phyloP scores from a whole-genome alignment of 1,140 invertebrate species.

The Nephotettix cincticeps region DNA sequence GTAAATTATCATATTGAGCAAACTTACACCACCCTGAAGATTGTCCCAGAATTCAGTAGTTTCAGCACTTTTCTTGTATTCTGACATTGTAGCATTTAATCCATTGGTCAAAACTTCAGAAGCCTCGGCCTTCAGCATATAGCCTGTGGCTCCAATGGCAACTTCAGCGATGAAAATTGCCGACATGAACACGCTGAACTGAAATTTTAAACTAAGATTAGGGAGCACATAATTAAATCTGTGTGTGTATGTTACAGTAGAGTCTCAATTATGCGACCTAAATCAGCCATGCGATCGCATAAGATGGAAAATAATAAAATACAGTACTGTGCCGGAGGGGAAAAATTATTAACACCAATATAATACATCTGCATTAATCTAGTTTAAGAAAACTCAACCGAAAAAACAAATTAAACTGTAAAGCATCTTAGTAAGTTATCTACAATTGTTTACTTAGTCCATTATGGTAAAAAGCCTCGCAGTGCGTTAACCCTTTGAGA shows the following conservation, averaged over 20 bases:
- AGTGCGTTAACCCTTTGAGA: too few species aligned
- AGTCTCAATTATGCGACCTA: neutral
- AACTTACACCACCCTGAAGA: neutral
- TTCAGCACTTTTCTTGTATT: slow-evolving; percentile 44
- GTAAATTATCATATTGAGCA: too few species aligned
- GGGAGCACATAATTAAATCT: neutral
- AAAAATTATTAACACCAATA: neutral
- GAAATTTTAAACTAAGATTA: slow-evolving; percentile 19
- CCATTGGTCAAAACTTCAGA: slow-evolving; percentile 61
- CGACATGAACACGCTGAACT: slow-evolving; percentile 80
- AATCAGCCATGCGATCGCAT: neutral
- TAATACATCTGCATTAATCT: neutral
- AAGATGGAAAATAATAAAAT: too few species aligned
- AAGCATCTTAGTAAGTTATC: too few species aligned
- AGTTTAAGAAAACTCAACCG: too few species aligned
- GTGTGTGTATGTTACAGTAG: slow-evolving; percentile 35
- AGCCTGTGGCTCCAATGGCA: slow-evolving; percentile 79
- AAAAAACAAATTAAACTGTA: too few species aligned
- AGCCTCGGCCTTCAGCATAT: slow-evolving; percentile 70
- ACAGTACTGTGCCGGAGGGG: too few species aligned
- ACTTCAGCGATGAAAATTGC: slow-evolving; percentile 83
- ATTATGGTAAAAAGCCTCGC: too few species aligned
- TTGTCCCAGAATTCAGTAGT: neutral
- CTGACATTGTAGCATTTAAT: slow-evolving; percentile 69
- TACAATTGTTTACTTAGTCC: too few species aligned